Evolutionary conservation across 2,797 vertebrate genomes (phyloP).

Genomic region (Amphiprion clarkii): DNA sequence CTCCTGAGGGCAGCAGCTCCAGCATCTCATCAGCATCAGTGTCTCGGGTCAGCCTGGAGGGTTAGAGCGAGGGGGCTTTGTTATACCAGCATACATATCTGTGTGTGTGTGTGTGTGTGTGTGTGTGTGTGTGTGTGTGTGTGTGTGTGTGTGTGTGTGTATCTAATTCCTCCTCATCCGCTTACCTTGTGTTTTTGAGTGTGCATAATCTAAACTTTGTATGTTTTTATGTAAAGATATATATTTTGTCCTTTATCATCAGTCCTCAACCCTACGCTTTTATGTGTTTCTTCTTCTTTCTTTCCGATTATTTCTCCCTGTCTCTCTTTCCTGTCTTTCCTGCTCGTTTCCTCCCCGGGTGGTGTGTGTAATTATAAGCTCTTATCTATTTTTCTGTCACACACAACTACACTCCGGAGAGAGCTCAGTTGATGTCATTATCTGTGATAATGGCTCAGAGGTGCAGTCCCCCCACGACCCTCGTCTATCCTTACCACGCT

Average conservation of each 20-base stretch:
- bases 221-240: background rate
- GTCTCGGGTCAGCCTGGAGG: slow-evolving; percentile 65
- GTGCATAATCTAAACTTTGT: background rate
- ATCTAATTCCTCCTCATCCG: background rate
- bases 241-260: slow-evolving; percentile 1
- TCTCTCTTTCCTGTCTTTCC: slow-evolving; percentile 18
- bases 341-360: slow-evolving; percentile 54
- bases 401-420: slow-evolving; percentile 75
- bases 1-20: slow-evolving; percentile 71
- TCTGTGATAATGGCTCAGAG: slow-evolving; percentile 73
- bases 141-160: slow-evolving; percentile 3
- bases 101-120: slow-evolving; percentile 12
- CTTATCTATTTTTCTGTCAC: slow-evolving; percentile 78
- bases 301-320: slow-evolving; percentile 38
- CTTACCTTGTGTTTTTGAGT: background rate
- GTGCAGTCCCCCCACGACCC: slow-evolving; percentile 45
- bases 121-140: slow-evolving; percentile 33
- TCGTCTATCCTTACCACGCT: slow-evolving; percentile 22
- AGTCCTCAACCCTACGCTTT: slow-evolving; percentile 10
- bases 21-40: slow-evolving; percentile 78
- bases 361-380: slow-evolving; percentile 79
- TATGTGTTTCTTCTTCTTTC: slow-evolving; percentile 41
- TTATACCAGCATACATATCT: background rate
- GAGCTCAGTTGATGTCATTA: slow-evolving; percentile 80
- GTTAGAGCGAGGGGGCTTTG: slow-evolving; percentile 44